These are phyloP conservation scores for Acholoe squamosa DNA, from an alignment of 2,888 invertebrate genomes.

Conservation along the genomic window DNA sequence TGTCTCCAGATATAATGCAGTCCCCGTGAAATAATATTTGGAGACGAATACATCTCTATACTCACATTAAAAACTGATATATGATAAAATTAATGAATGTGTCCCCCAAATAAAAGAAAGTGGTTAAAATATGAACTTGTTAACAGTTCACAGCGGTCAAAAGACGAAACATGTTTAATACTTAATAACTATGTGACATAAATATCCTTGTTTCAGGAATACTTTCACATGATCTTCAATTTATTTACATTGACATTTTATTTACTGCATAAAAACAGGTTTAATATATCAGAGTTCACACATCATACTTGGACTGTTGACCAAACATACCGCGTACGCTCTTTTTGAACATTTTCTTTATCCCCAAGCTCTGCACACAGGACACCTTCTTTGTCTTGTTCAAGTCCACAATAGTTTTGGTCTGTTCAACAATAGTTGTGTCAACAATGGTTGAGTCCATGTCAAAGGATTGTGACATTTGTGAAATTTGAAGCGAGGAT, in stretches of 20 bases:
- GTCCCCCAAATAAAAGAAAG: too few relatives aligned
- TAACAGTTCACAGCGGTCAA: too few relatives aligned
- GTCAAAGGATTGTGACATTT: neutral
- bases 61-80: too few relatives aligned
- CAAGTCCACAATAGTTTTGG: neutral
- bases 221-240: too few relatives aligned
- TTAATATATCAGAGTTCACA: neutral
- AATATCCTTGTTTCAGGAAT: too few relatives aligned
- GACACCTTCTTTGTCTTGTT: neutral
- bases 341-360: neutral
- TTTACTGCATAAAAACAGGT: neutral
- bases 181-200: too few relatives aligned
- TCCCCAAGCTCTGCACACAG: neutral
- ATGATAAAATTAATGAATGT: too few relatives aligned
- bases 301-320: neutral
- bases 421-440: neutral
- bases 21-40: too few relatives aligned
- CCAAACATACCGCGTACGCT: constrained; percentile 10
- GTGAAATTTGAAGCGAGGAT: neutral
- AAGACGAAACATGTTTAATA: too few relatives aligned
- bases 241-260: neutral
- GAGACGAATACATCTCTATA: too few relatives aligned
- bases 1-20: too few relatives aligned
- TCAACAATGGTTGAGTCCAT: neutral
- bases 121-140: too few relatives aligned